Conservation (phyloP, 2,113 vertebrate genomes). For the Riparia riparia region DNA sequence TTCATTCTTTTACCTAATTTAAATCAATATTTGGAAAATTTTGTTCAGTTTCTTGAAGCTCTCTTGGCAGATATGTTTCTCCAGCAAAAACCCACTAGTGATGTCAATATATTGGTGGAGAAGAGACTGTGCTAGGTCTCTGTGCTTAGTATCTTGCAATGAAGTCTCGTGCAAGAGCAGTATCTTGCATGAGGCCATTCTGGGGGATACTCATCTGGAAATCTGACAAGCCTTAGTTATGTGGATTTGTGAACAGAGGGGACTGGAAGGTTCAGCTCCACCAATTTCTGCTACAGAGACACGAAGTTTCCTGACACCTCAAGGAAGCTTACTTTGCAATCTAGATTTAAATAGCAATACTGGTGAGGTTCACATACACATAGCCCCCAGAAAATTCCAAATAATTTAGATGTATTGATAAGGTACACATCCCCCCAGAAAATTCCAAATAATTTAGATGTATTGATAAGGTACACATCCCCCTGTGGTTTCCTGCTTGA, state of each 20-base stretch:
- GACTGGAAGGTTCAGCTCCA: neutral
- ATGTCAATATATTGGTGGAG: neutral
- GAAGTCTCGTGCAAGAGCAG: neutral
- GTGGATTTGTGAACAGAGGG: neutral
- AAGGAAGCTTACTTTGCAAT: neutral
- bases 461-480: neutral
- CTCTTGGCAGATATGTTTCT: slow-evolving; percentile 62
- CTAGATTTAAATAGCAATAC: neutral
- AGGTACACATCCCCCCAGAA: neutral
- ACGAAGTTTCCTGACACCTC: neutral
- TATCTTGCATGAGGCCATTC: neutral
- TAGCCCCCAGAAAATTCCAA: neutral
- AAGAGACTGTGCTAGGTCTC: neutral
- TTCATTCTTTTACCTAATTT: slow-evolving; percentile 32
- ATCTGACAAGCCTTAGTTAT: neutral
- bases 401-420: neutral
- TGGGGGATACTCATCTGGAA: neutral
- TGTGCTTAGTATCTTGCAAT: neutral
- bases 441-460: neutral
- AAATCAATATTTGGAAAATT: slow-evolving; percentile 23
- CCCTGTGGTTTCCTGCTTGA: neutral
- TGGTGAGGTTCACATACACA: neutral
- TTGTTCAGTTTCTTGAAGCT: slow-evolving; percentile 20
- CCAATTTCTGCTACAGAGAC: neutral
- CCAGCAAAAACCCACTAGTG: neutral